These are phyloP conservation scores for Diprion similis DNA, from an alignment of 1,140 invertebrate species.

Conservation along the genomic window DNA sequence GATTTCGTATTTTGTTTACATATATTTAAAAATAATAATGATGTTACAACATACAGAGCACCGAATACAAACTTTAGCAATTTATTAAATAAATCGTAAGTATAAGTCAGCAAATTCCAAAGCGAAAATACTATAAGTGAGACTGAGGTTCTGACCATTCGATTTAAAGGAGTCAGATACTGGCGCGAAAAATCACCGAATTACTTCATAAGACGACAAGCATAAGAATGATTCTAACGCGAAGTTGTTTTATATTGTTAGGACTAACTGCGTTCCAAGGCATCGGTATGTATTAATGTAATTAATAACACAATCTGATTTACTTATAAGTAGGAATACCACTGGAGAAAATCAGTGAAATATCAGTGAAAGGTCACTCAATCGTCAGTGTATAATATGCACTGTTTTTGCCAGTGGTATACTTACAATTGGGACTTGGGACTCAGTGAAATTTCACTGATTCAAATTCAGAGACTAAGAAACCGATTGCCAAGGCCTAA, in stretches of 20 bases:
- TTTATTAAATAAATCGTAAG: background rate
- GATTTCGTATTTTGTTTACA: no score
- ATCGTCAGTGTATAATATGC: no score
- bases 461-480: no score
- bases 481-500: no score
- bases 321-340: no score
- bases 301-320: background rate
- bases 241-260: slow-evolving; percentile 19
- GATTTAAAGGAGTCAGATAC: background rate
- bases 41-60: no score
- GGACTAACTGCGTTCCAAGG: slow-evolving; percentile 6
- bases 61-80: no score
- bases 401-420: background rate
- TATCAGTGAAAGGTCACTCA: background rate
- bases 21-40: no score
- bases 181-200: slow-evolving; percentile 10
- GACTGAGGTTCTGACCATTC: background rate
- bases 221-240: slow-evolving; percentile 19
- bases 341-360: slow-evolving; percentile 8
- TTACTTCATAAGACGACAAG: slow-evolving; percentile 9
- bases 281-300: slow-evolving; percentile 21
- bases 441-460: no score
- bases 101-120: slow-evolving; percentile 25
- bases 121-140: slow-evolving; percentile 23
- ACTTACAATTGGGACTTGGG: background rate